These are phyloP conservation scores for Cervus canadensis DNA, from an alignment of 2,113 vertebrate species.

Conservation along the genomic window DNA sequence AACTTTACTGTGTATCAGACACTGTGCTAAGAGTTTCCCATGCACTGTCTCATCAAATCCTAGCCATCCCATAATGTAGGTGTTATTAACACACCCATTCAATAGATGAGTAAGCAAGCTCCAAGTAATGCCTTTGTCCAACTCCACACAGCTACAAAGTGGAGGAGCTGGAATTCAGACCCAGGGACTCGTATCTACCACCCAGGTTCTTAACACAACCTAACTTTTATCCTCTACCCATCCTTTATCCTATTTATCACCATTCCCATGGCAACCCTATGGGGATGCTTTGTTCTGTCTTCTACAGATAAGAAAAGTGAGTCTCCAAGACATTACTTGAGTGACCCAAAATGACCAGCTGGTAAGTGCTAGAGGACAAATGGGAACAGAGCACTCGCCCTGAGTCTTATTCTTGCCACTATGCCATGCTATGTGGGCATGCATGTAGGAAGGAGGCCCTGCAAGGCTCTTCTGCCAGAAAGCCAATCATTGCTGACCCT, in stretches of 20 bases:
- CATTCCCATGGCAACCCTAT: not conserved
- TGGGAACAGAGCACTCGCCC: not conserved
- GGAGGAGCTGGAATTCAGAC: not conserved
- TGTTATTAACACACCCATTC: not conserved
- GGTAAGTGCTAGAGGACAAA: not conserved
- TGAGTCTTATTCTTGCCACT: not conserved
- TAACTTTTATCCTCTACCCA: not conserved
- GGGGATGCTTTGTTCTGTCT: not conserved
- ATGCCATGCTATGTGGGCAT: not conserved
- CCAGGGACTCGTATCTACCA: not conserved
- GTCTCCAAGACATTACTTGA: not conserved
- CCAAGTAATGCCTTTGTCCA: not conserved
- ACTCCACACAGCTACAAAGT: not conserved
- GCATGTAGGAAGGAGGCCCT: accelerated
- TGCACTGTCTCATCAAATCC: not conserved
- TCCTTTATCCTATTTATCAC: not conserved
- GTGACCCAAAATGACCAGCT: not conserved
- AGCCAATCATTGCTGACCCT: not conserved
- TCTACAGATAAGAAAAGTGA: not conserved
- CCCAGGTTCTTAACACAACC: not conserved
- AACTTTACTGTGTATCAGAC: not conserved
- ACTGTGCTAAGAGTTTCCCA: not conserved
- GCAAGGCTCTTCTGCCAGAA: not conserved
- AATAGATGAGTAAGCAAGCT: not conserved
- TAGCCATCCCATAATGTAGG: not conserved